phyloP scores from a whole-genome alignment of 2,113 vertebrate species.

The Polypterus bichir region DNA sequence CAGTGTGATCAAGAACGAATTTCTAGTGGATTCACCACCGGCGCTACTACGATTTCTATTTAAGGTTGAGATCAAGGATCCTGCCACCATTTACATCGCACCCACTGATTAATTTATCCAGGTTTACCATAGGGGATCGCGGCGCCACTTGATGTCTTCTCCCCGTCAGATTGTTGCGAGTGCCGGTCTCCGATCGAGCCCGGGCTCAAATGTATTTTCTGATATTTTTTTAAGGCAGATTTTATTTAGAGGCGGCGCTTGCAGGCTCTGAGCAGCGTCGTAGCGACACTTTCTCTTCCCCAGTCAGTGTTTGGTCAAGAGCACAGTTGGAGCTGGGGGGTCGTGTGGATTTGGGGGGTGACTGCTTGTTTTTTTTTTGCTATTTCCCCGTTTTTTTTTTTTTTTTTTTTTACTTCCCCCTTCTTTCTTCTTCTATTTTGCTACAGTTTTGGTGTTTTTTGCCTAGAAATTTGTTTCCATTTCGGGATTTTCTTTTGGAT shows the following conservation, averaged over 20 bases:
- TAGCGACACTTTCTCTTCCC: constrained; percentile 57
- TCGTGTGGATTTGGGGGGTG: constrained; percentile 46
- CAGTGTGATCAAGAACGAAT: not conserved
- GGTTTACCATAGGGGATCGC: constrained; percentile 20
- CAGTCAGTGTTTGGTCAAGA: constrained; percentile 60
- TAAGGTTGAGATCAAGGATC: constrained; percentile 27
- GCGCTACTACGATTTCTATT: constrained; percentile 20
- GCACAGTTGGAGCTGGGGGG: constrained; percentile 56
- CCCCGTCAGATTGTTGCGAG: constrained; percentile 15
- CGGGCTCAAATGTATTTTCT: constrained; percentile 35
- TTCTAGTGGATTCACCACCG: constrained; percentile 2
- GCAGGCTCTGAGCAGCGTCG: constrained; percentile 54
- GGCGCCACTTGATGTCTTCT: constrained; percentile 28
- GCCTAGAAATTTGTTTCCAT: constrained; percentile 33
- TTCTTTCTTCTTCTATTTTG: constrained; percentile 26
- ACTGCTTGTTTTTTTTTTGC: constrained; percentile 33
- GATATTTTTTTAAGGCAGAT: constrained; percentile 45
- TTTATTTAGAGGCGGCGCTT: constrained; percentile 66
- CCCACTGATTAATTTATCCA: constrained; percentile 30
- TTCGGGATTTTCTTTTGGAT: constrained; percentile 51
- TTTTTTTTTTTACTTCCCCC: constrained; percentile 18
- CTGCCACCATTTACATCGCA: constrained; percentile 32
- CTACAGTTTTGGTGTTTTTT: constrained; percentile 31
- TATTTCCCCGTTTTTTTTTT: constrained; percentile 22
- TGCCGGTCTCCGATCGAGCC: constrained; percentile 32